Evolutionary conservation across 37 sponge, comb jelly and placozoan genomes (phyloP), one percentile per base, ranked within the genome.

Genomic region (Lycopodina hypogea): DNA sequence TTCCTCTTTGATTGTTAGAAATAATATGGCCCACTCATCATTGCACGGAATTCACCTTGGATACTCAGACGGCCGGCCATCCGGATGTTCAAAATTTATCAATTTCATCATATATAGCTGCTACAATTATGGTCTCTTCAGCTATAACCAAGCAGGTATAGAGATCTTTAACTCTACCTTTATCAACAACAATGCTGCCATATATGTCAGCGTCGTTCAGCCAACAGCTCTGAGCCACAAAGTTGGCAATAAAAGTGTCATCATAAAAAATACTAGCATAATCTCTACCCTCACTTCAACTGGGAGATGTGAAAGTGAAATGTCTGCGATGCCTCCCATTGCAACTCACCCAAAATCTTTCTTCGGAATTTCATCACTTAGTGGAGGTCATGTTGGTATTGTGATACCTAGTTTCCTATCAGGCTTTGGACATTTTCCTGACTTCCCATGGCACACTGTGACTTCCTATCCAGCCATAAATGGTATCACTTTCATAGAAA

Each of bases 21-120:
- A 84, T 41, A 95, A 95, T 53, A 58, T 86, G 6, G 96, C 93
- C 30, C 93, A 92, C 56, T 88, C 96, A 37, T 78, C 86, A 19
- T 80, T 94, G 26, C 92, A 91, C 59, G 82, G 95, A 23, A 65
- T 91, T 22, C 89, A 89, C 36, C 65, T 92, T 23, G 81, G 80
- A 24, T 91, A 89, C 39, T 29, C 2, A 0, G 96, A 95, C 77
- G 95, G 89, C 15, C 65, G 75, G 19, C 52, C 72, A 36, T 28
- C 64, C 7, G 90, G 81, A 17, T 95, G 96, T 51, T 68, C 83
- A 12, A 35, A 42, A 28, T 81, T 88, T 23, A 36, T 61, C 30
- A 56, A 79, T 56, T 92, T 86, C 79, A 89, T 75, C 24, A 19
- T 76, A 2, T 91, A 79, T 69, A 79, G 78, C 52, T 94, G 93